phyloP scores from a whole-genome alignment of 2,888 invertebrate genomes.

The Tenthredo mesomela region DNA sequence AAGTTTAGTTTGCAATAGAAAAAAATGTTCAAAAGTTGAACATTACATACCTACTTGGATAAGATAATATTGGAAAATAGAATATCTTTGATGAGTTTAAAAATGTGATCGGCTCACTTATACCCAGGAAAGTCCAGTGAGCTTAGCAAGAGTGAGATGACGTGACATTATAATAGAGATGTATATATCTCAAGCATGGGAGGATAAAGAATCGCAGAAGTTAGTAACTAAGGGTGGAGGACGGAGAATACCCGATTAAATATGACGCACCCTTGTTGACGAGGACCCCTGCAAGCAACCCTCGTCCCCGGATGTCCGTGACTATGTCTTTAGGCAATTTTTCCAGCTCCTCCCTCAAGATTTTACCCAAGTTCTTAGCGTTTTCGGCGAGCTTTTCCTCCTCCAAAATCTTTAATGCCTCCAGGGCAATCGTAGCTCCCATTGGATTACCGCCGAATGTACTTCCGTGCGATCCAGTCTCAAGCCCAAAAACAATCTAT shows the following conservation, averaged over 20 bases:
- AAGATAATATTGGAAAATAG: neutral
- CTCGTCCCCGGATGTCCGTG: constrained; percentile 85
- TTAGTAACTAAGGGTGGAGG: neutral
- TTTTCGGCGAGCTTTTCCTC: constrained; percentile 89
- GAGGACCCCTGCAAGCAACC: constrained; percentile 88
- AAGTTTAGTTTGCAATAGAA: neutral
- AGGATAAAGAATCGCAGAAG: constrained; percentile 18
- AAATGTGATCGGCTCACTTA: neutral
- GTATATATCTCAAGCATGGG: neutral
- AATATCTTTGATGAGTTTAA: neutral
- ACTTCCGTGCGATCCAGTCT: constrained; percentile 85
- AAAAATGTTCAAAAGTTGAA: neutral
- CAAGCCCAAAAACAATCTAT: constrained; percentile 71
- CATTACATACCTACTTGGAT: neutral
- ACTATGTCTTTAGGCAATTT: constrained; percentile 84
- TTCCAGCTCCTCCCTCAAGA: constrained; percentile 83
- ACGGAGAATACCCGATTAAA: neutral
- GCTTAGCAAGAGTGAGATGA: neutral
- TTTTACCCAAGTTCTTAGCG: constrained; percentile 84
- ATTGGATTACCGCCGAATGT: constrained; percentile 93
- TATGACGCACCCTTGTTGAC: constrained; percentile 83
- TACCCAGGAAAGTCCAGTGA: neutral
- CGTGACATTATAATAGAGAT: neutral
- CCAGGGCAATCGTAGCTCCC: constrained; percentile 87
- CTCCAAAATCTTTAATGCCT: constrained; percentile 86